Base-by-base conservation (phyloP, 2,113 vertebrate genomes). In the Lepus americanus region DNA sequence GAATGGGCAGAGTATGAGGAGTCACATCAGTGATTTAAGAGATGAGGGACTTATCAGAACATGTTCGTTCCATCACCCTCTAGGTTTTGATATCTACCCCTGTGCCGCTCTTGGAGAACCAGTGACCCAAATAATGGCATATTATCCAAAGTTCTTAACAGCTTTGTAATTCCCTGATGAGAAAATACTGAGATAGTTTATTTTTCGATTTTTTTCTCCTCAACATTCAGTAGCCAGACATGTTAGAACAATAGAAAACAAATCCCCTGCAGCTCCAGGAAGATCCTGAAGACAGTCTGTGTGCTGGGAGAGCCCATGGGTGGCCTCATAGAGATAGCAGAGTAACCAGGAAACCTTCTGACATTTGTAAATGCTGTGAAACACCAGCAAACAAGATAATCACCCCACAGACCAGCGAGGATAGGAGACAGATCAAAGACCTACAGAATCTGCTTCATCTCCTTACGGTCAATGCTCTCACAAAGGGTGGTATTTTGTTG, bases 291-390 rank as follows among this genome's bases (percentile, higher is more conserved):
- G 66, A 78, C 55, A 59, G 22, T 74, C 33, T 80, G 11, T 31
- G 49, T 88, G 59, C 13, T 25, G 92, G 51, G 51, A 92, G 23
- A 76, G 36, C 12, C 67, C 17, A 63, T 63, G 29, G 33, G 70
- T 80, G 25, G 36, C 31, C 73, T 95, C 66, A 83, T 0, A 93
- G 73, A 93, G 74, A 70, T 16, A 94, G 80, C 31, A 74, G n/a
- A 94, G 59, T 51, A 73, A 84, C 73, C 82, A 94, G 96, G 85
- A 96, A 97, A 90, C 36, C 16, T 61, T 95, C 27, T 96, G 95
- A 97, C 85, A 92, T 97, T 97, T 95, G 70, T 74, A 95, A 97
- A 97, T 77, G 82, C 72, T 3, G 0, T 67, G 79, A 87, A 92
- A 92, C 23, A 82, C 49, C 83, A 92, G 67, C 74, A 83, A 92